phyloP scores from a whole-genome alignment of 2,888 invertebrate species.

The Camponotus fellah region DNA sequence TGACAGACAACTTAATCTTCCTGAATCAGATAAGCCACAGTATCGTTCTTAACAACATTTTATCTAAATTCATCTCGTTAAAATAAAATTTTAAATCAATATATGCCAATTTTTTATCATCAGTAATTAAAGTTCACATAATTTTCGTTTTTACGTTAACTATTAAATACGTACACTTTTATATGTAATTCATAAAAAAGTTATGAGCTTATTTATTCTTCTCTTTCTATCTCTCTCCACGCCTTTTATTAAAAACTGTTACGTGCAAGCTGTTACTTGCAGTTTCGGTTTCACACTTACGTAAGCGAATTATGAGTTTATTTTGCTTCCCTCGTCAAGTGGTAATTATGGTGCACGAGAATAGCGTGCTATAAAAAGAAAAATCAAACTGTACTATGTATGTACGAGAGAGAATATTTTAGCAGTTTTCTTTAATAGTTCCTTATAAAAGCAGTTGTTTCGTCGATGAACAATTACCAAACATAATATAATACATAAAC shows the following conservation, averaged over 20 bases:
- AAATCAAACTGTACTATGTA: conserved; percentile 2
- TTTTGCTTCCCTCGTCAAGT: conserved; percentile 33
- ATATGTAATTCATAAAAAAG: background rate
- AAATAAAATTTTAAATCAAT: conserved; percentile 16
- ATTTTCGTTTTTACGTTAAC: background rate
- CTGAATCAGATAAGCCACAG: background rate
- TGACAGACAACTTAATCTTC: conserved; percentile 17
- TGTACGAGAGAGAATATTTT: conserved; percentile 23
- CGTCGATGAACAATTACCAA: conserved; percentile 29
- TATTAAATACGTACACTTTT: background rate
- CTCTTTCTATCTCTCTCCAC: background rate
- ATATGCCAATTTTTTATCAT: background rate
- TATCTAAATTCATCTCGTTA: background rate
- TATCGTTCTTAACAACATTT: background rate
- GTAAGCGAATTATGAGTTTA: conserved; percentile 31
- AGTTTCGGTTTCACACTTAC: conserved; percentile 36
- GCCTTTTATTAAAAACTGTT: background rate
- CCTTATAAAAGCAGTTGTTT: conserved; percentile 21
- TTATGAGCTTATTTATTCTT: background rate
- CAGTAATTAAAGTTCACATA: conserved; percentile 1
- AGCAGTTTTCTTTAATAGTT: conserved; percentile 16
- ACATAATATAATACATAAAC: conserved; percentile 12
- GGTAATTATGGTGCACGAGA: conserved; percentile 18
- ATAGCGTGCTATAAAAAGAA: conserved; percentile 34
- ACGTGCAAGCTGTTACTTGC: conserved; percentile 1